Evolutionary conservation across 2,113 vertebrate genomes (phyloP).

Genomic region (Menidia beryllina): DNA sequence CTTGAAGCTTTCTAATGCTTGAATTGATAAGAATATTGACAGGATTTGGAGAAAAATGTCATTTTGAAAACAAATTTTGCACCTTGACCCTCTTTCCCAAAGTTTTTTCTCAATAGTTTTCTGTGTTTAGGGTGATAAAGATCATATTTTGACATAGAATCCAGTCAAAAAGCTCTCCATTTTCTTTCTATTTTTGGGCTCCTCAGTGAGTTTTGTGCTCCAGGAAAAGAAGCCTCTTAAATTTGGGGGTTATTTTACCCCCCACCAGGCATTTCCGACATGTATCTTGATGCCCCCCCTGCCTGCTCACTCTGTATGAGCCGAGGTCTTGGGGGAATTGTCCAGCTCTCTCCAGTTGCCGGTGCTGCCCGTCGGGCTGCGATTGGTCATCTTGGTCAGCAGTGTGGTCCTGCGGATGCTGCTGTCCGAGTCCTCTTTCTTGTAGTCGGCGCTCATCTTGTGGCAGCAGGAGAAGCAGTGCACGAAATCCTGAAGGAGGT

Average conservation of each 20-base stretch:
- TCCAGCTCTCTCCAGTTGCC: conserved; percentile 84
- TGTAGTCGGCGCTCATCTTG: conserved; percentile 76
- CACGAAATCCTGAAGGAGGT: conserved; percentile 92
- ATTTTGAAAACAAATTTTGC: not conserved
- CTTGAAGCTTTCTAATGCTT: not conserved
- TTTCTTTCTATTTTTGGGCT: not conserved
- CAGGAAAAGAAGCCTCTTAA: not conserved
- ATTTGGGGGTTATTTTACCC: not conserved
- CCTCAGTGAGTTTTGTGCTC: not conserved
- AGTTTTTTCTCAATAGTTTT: not conserved
- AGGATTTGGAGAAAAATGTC: not conserved
- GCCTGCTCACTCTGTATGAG: conserved; percentile 76
- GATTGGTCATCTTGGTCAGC: conserved; percentile 84
- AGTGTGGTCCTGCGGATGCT: conserved; percentile 87
- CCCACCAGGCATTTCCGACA: not conserved
- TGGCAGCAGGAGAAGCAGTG: conserved; percentile 87
- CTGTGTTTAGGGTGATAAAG: not conserved
- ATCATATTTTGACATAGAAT: conserved; percentile 1
- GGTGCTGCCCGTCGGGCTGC: conserved; percentile 87
- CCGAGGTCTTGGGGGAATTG: conserved; percentile 79
- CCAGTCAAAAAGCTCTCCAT: not conserved
- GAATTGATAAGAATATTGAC: not conserved
- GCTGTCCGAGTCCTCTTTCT: conserved; percentile 93
- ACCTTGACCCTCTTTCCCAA: not conserved
- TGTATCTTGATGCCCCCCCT: conserved; percentile 22